Base-by-base conservation (phyloP, 2,797 vertebrate species). In the Stomatorhinus walkeri region DNA sequence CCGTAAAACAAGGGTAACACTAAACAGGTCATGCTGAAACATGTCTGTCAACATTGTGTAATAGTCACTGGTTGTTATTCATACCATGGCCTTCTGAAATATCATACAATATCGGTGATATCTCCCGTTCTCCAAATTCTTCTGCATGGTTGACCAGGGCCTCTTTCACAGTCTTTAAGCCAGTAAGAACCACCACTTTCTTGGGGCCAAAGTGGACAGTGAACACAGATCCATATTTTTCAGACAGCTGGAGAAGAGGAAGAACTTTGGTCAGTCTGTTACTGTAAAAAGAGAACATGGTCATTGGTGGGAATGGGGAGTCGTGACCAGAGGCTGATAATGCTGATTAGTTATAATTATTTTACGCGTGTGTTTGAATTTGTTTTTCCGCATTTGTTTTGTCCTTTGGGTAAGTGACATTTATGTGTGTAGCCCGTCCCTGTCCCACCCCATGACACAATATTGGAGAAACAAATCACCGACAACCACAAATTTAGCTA, bases 171-270 rank as follows among this genome's bases (percentile, higher is more conserved):
- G 91, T 64, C 89, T 93, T 93, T 89, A 94, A 94, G 10, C 95
- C 95, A 1, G 94, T 90, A 84, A 95, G 91, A 4, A 96, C 92
- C 28, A 96, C 93, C 51, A 94, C 93, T 91, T 94, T 95, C 8
- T 89, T 91, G 8, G 91, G 85, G 52, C 95, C 94, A 10, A 95
- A 79, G 85, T 94, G 83, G 2, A 96, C 90, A 0, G 92, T 94
- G 79, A 94, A 96, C 2, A 96, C 92, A 0, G 92, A 90, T 0
- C 95, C 94, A 88, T 95, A 93, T 28, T 89, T 90, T 91, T 94
- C 92, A 22, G 94, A 94, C 24, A 95, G 89, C 95, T 96, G 79
- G 8, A 72, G 43, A 48, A 88, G 22, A 59, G 22, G 24, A 22
- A 46, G 4, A 46, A 46, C 43, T 46, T 46, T 46, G 43, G 43